phyloP scores from a whole-genome alignment of 1,140 invertebrate genomes.

The Wasmannia auropunctata region DNA sequence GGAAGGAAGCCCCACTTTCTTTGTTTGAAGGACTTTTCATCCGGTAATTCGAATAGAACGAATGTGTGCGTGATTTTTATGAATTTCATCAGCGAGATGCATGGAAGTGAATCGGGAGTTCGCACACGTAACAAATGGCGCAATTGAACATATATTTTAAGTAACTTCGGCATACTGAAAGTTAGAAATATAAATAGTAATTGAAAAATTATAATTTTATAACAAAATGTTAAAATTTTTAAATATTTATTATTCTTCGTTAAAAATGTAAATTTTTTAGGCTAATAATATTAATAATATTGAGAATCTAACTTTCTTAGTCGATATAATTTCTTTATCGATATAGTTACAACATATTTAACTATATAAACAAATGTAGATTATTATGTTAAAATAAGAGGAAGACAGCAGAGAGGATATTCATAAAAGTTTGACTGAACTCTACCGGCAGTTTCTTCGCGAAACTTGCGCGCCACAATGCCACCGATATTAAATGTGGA shows the following conservation, averaged over 20 bases:
- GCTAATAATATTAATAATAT: slow-evolving; percentile 1
- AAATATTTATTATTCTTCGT: background rate
- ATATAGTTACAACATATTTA: slow-evolving; percentile 1
- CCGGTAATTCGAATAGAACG: slow-evolving; percentile 22
- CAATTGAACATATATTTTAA: background rate
- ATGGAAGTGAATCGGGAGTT: background rate
- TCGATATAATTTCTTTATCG: background rate
- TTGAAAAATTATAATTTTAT: background rate
- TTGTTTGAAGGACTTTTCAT: slow-evolving; percentile 64
- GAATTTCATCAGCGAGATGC: slow-evolving; percentile 18
- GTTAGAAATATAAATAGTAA: background rate
- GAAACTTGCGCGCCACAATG: slow-evolving; percentile 66
- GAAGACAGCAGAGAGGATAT: slow-evolving; percentile 54
- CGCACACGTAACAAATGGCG: background rate
- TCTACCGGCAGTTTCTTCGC: slow-evolving; percentile 57
- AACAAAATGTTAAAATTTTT: background rate
- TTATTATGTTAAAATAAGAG: slow-evolving; percentile 65
- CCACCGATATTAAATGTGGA: slow-evolving; percentile 78
- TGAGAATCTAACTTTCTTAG: background rate
- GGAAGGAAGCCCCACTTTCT: slow-evolving; percentile 58
- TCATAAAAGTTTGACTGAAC: slow-evolving; percentile 67
- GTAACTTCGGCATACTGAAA: background rate
- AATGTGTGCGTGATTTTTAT: background rate
- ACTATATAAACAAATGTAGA: slow-evolving; percentile 59
- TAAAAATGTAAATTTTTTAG: background rate